Conservation (phyloP, 2,888 invertebrate species). For the Temnothorax rugatulus region DNA sequence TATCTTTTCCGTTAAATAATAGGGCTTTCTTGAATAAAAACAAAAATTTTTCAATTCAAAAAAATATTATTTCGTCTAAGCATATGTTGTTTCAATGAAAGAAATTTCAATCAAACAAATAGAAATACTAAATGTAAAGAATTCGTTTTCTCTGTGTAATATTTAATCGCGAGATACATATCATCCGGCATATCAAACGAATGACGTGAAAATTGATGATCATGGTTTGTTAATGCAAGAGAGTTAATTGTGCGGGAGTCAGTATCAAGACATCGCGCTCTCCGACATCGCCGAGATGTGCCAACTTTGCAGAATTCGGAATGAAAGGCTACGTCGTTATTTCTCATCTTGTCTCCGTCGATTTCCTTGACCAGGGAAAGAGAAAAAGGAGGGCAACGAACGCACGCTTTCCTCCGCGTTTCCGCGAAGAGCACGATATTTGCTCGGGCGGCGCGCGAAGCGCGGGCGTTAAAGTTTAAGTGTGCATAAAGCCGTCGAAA, state of each 20-base stretch:
- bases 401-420: constrained; percentile 17
- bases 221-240: not conserved
- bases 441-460: constrained; percentile 6
- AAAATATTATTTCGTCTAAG: too few species aligned
- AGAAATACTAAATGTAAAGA: too few species aligned
- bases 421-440: not conserved
- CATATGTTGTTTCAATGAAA: too few species aligned
- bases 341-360: constrained; percentile 13
- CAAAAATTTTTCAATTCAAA: too few species aligned
- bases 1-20: too few species aligned
- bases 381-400: not conserved
- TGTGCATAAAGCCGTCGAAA: constrained; percentile 71
- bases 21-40: too few species aligned
- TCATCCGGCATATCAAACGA: not conserved
- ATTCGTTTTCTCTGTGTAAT: too few species aligned
- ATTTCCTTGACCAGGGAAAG: not conserved
- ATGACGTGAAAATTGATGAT: not conserved
- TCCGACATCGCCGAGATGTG: not conserved
- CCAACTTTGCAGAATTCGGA: not conserved
- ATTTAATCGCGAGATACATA: not conserved
- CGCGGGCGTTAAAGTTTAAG: constrained; percentile 69
- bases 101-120: too few species aligned
- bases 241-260: not conserved
- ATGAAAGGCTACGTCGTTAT: constrained; percentile 20
- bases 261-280: not conserved